Evolutionary conservation across 2,797 vertebrate species (phyloP), one percentile per base, ranked within the genome.

Genomic region (Cuniculus paca): DNA sequence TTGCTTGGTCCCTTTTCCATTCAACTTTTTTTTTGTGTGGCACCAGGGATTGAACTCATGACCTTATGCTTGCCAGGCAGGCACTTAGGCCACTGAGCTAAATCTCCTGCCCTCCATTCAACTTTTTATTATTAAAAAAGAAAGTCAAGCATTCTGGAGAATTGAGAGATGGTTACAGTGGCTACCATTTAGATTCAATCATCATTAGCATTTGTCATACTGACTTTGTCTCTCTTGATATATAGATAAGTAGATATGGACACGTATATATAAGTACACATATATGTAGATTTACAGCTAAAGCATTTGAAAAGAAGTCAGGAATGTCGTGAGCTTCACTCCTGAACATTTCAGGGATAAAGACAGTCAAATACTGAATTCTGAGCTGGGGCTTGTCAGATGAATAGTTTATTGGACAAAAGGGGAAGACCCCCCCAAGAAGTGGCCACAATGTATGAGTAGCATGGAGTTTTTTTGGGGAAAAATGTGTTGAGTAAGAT

Each of bases 341-440:
- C 48, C 79, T 52, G 28, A 84, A 12, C 42, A 54, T 65, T 82
- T 52, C 63, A 52, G 77, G 50, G 72, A 91, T 86, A 54, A 96
- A 16, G 52, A 31, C 5, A 24, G 39, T 74, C 2, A 39, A 54
- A 82, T 17, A 88, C 19, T 22, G 42, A 63, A 52, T 77, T 86
- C 93, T 86, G 50, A 79, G 26, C 22, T 94, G 85, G 70, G 39
- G 93, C 45, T 89, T 78, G 28, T 83, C 42, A 9, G 70, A 89
- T 63, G 31, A 82, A 63, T 12, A 52, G n/a, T 79, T 88, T 50
- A 14, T 8, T 50, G 26, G 83, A 63, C 52, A 56, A 26, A 80
- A 85, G 31, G 6, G 22, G 50, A 45, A 14, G 16, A 31, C 42
- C 65, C 34, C 61, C 81, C n/a, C 54, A 28, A 28, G 7, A 56